Conservation (phyloP, 2,888 invertebrate species). For the Trachelus troglodyta region DNA sequence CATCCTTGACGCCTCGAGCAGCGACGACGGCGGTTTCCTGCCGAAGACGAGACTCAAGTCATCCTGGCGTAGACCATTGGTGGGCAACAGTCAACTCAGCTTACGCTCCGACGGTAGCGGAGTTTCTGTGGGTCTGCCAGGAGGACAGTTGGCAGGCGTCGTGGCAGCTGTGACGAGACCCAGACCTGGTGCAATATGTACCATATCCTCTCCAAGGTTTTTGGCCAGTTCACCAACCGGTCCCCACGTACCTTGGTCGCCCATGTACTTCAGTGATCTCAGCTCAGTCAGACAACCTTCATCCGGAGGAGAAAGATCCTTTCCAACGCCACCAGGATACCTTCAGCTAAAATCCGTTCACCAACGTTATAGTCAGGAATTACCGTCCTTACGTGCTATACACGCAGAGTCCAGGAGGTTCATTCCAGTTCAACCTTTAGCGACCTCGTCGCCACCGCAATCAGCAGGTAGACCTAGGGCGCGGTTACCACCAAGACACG, state of each 20-base stretch:
- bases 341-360: constrained; percentile 74
- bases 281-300: constrained; percentile 87
- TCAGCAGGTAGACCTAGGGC: constrained; percentile 71
- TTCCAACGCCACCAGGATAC: constrained; percentile 80
- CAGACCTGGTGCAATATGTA: constrained; percentile 45
- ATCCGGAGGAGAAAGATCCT: constrained; percentile 82
- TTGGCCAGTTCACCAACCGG: constrained; percentile 69
- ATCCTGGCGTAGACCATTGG: constrained; percentile 75
- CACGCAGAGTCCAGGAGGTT: constrained; percentile 77
- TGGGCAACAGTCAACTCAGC: constrained; percentile 76
- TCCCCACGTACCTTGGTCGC: constrained; percentile 77
- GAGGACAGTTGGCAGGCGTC: constrained; percentile 42
- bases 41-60: constrained; percentile 72
- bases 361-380: constrained; percentile 78
- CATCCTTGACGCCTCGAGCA: constrained; percentile 74
- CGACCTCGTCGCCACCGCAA: constrained; percentile 73
- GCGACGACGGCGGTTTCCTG: constrained; percentile 88
- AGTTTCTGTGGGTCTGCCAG: constrained; percentile 59
- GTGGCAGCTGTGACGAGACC: constrained; percentile 32
- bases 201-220: constrained; percentile 55
- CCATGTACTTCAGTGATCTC: constrained; percentile 85
- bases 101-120: constrained; percentile 76
- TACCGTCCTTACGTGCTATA: constrained; percentile 78
- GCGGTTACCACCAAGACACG: constrained; percentile 75
- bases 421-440: constrained; percentile 73